Evolutionary conservation across 2,797 vertebrate genomes (phyloP).

Genomic region (Chloroceryle inda): DNA sequence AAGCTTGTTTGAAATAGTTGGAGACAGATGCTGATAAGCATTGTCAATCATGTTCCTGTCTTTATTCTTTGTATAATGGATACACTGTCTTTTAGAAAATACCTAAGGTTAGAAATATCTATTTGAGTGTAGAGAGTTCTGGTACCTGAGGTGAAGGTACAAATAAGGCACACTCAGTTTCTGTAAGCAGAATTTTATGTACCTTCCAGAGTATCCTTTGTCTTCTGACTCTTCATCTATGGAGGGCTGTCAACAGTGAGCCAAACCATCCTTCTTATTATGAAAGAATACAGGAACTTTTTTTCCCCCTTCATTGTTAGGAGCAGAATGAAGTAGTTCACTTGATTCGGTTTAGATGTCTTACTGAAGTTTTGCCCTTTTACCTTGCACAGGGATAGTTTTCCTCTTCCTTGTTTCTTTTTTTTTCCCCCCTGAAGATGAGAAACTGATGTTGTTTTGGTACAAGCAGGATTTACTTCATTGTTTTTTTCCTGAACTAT

Average conservation of each 20-base stretch:
- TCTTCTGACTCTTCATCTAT: background rate
- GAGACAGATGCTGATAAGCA: background rate
- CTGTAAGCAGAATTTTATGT: background rate
- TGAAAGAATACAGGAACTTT: background rate
- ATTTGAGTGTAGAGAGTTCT: background rate
- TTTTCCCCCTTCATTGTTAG: fast-evolving
- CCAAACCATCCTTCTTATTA: background rate
- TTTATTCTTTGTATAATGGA: background rate
- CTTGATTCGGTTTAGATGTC: background rate
- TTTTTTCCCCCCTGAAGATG: background rate
- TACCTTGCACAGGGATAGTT: background rate
- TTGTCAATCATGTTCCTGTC: background rate
- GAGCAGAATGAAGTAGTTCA: background rate
- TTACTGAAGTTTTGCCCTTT: background rate
- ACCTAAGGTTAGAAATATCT: background rate
- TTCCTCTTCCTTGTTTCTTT: background rate
- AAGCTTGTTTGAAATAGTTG: background rate
- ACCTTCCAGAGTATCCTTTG: background rate
- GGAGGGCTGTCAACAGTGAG: background rate
- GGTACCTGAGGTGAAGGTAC: background rate
- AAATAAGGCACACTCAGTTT: background rate
- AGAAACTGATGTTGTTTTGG: background rate
- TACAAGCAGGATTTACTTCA: background rate
- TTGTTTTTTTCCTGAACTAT: background rate
- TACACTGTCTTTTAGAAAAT: background rate